Base-by-base conservation (phyloP, 2,888 invertebrate species). In the Archips xylosteana region DNA sequence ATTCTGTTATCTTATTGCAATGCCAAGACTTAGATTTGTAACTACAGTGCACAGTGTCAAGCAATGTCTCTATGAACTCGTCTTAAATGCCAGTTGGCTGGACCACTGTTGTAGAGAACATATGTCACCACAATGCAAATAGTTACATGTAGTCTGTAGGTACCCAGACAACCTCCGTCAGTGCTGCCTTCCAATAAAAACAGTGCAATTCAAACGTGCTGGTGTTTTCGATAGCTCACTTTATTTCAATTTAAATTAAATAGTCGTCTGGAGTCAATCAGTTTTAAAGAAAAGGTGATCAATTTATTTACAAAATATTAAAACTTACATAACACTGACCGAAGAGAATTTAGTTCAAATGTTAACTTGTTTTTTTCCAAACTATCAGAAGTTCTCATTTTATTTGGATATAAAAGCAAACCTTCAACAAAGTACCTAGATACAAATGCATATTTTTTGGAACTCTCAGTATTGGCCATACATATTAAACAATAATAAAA, bases 61-160 rank as follows among this genome's bases (percentile, higher is more conserved):
- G 79, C 81, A 76, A 75, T 77, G 79, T 82, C 82, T 80, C 79
- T 83, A 82, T 84, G 79, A 82, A 86, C 81, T 81, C 82, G 83
- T 86, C 83, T 84, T 88, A 92, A 92, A 92, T 92, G 92, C 85
- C 91, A 92, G 86, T 87, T 82, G 85, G 84, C 82, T 84, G 82
- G 79, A 82, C 83, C 78, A 82, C 80, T 79, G 81, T 76, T 80
- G 71, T 75, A 81, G 83, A 85, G 84, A 86, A 83, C 82, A 54
- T 39, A 39, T 54, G 54, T 23, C 15, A 80, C 81, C 62, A 45
- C 39, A 36, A 45, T 63, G 45, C 45, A 45, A 61, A 61, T 2
- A 39, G 39, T 39, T 39, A 61, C 23, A 63, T 23, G 12, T 45
- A 36, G 2, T 23, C 5, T 63, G 39, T n/a, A 36, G 54, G 15